Evolutionary conservation across 2,797 vertebrate genomes (phyloP), one percentile per base, ranked within the genome.

Genomic region (Semotilus atromaculatus): DNA sequence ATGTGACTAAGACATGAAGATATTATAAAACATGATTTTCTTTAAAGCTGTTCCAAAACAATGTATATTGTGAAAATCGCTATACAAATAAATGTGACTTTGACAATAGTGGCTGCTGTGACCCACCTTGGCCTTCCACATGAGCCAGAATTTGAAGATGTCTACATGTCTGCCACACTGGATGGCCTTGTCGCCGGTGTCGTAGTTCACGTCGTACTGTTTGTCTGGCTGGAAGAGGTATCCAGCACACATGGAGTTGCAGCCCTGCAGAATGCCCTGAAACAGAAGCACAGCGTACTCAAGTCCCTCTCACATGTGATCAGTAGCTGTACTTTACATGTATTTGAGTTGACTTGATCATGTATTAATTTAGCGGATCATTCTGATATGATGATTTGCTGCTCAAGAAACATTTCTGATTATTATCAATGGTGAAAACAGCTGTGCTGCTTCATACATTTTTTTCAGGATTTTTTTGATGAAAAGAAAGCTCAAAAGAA

Each of bases 91-190:
- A 8, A 36, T 55, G 13, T 51, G 21, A n/a, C 53, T 36, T 10
- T 29, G n/a, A 19, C n/a, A 40, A 36, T 19, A n/a, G 53, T 14
- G 10, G 55, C 31, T 18, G 5, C 34, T 29, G 43, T 36, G 40
- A 66, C 80, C 75, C 93, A 97, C 97, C 96, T 97, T 97, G 75
- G 98, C 98, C 91, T 99, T 99, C 98, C 98, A 99, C 98, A 99
- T 99, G 92, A 99, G 95, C 98, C 98, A 99, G 95, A 99, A 98
- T 93, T 99, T 99, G 91, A 99, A 99, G 93, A 99, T 99, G 94
- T 99, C 98, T 53, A 99, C 98, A 0, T 99, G 98, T 38, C 98
- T 95, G 7, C 98, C 98, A 23, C 98, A 99, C 88, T 99, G 98
- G 93, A 99, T 99, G 31, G 97, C 98, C 88, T 98, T 99, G 92